Evolutionary conservation across 1,140 invertebrate genomes (phyloP).

Genomic region (Drosophila sucinea): DNA sequence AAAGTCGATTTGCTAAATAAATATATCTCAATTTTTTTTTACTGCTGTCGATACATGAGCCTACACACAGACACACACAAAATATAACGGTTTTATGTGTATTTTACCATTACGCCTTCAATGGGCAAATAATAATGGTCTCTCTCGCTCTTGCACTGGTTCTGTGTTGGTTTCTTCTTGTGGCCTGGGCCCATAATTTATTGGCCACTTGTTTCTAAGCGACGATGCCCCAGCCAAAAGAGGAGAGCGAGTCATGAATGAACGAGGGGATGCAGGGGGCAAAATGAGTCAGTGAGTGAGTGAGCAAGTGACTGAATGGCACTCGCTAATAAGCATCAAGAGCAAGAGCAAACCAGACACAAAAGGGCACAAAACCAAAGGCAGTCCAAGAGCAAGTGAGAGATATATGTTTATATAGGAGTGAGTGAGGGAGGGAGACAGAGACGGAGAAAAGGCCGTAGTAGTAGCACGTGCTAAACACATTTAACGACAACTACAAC

Average conservation of each 20-base stretch:
- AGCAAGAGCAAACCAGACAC: conserved; percentile 58
- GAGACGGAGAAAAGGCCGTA: conserved; percentile 52
- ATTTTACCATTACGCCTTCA: conserved; percentile 74
- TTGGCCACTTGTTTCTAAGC: conserved; percentile 79
- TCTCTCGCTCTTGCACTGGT: conserved; percentile 26
- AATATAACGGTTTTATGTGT: conserved; percentile 73
- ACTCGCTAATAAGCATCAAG: conserved; percentile 79
- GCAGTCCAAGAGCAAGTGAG: conserved; percentile 30
- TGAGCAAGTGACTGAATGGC: conserved; percentile 62
- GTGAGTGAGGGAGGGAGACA: neutral
- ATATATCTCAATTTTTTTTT: neutral
- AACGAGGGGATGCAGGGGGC: conserved; percentile 20
- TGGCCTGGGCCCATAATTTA: conserved; percentile 69
- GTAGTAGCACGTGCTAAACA: conserved; percentile 72
- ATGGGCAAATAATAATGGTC: conserved; percentile 72
- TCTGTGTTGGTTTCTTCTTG: conserved; percentile 41
- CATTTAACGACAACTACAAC: conserved; percentile 77
- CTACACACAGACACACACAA: conserved; percentile 9
- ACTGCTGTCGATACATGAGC: neutral
- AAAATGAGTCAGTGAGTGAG: conserved; percentile 36
- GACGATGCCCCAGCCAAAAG: conserved; percentile 35
- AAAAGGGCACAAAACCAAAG: conserved; percentile 64
- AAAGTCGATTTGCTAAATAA: neutral
- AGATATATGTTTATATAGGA: conserved; percentile 14
- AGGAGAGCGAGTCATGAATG: conserved; percentile 57